Conservation (phyloP, 1,140 invertebrate genomes). For the Idris sp. region DNA sequence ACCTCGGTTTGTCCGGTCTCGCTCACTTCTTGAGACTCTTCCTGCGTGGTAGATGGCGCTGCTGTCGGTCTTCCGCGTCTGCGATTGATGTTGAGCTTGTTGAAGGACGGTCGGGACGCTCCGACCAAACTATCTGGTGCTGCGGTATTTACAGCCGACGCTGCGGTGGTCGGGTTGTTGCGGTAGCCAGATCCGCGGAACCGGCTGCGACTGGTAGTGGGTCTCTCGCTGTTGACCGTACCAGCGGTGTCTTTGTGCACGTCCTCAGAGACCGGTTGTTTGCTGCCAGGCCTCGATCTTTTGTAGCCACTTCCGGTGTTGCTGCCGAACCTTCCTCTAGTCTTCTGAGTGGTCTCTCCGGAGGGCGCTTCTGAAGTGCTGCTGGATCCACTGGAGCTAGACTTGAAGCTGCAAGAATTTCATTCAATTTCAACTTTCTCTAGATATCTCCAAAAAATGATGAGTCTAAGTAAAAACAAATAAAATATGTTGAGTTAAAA, state of each 20-base stretch:
- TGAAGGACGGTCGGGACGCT: slow-evolving; percentile 68
- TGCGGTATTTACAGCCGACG: slow-evolving; percentile 57
- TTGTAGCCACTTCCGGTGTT: slow-evolving; percentile 64
- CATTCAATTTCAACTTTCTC: not conserved
- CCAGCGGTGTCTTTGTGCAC: slow-evolving; percentile 68
- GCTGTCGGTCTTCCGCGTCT: slow-evolving; percentile 71
- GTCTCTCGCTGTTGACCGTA: slow-evolving; percentile 65
- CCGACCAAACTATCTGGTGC: slow-evolving; percentile 55
- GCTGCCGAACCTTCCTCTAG: slow-evolving; percentile 67
- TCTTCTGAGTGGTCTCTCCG: slow-evolving; percentile 63
- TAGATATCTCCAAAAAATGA: no score
- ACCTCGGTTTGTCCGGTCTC: slow-evolving; percentile 57
- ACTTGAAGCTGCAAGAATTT: slow-evolving; percentile 50
- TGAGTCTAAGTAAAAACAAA: no score
- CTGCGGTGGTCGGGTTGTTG: slow-evolving; percentile 63
- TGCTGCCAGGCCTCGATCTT: slow-evolving; percentile 68
- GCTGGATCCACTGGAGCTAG: slow-evolving; percentile 63
- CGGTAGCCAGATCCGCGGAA: slow-evolving; percentile 65
- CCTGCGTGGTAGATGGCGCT: slow-evolving; percentile 54
- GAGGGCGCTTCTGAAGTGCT: slow-evolving; percentile 65
- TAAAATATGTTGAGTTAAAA: no score
- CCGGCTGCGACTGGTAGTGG: slow-evolving; percentile 63
- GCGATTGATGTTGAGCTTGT: slow-evolving; percentile 70
- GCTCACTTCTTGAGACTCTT: slow-evolving; percentile 65
- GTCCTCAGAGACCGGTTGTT: slow-evolving; percentile 64